Base-by-base conservation (phyloP, 2,888 invertebrate species). In the Pandemis heparana region DNA sequence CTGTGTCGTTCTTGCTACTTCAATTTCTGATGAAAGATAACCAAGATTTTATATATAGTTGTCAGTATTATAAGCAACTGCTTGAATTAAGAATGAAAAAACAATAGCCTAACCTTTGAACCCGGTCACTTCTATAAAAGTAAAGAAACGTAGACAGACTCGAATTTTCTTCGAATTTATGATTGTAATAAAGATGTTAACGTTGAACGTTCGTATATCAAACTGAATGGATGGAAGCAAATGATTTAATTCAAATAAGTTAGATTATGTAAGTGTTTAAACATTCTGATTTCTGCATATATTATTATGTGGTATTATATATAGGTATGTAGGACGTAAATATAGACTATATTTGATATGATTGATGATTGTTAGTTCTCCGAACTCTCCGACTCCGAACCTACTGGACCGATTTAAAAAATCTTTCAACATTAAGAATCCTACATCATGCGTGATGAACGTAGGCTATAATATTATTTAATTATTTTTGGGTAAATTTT, bases 161-260 rank as follows among this genome's bases (percentile, higher is more conserved):
- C 23, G 39, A 70, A 76, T 76, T 71, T 70, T 56, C 71, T 66
- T 46, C 60, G 59, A 72, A 75, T 76, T 84, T 84, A 84, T 80
- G 79, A 70, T 62, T 66, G 79, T 62, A 72, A 80, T 85, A 83
- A 85, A 83, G 38, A 66, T 72, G 43, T 77, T 81, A 80, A 83
- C 80, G 79, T 75, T 76, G 77, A 76, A 75, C 8, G 7, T n/a
- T 6, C n/a, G 12, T 48, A n/a, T 77, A 77, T 78, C 77, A 75
- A 78, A 81, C 77, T 74, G 68, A 41, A 71, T 72, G 75, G 68
- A 63, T 76, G 9, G 53, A 64, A 75, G 62, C 70, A 68, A 66
- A 68, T 62, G 43, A 38, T 63, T 59, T 18, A 66, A 72, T n/a
- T 12, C 14, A 14, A 7, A 43, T 32, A 10, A 32, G 53, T 10